Base-by-base conservation (phyloP, 64 coral and sea anemone species). In the Catalaphyllia jardinei region DNA sequence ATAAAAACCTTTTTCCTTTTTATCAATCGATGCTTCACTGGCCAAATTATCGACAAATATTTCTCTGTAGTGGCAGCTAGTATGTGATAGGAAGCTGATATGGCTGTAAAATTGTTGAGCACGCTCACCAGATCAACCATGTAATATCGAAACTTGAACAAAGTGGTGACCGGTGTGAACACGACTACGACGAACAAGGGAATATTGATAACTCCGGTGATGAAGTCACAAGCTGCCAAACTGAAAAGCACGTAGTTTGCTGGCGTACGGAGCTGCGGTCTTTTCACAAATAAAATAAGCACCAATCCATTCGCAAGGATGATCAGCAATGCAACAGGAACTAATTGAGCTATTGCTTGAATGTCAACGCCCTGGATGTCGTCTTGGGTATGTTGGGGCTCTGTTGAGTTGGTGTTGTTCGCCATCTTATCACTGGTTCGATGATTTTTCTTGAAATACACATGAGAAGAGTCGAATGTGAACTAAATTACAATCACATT, bases 161-260 rank as follows among this genome's bases (percentile, higher is more conserved):
- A 12, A 71, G 0, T n/a, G 39, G 6, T 46, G 2, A 85, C 33
- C 1, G 81, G 24, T 71, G 81, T 85, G 81, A 85, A 69, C 62
- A 39, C 62, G 15, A 71, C 81, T 14, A 52, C 9, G 4, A 85
- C 71, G n/a, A 85, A 71, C 31, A 85, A 18, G 22, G 81, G 81
- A 52, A 85, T 85, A 16, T 51, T 85, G 16, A 85, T 85, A 4
- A 85, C 20, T 18, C 81, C 81, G 49, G 19, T 85, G 11, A 39
- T 51, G 1, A 85, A 17, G 38, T 85, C 81, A 16, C 63, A 85
- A 39, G 64, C 33, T 12, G 81, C 81, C 10, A 85, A 29, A 22
- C 81, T 85, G 24, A 85, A 85, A n/a, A 85, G 63, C 1, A 85
- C 81, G 63, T 52, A 85, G 39, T 85, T 85, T 71, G 81, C 29